phyloP scores from a whole-genome alignment of 2,888 invertebrate species.

The Cheilosia vernalis region DNA sequence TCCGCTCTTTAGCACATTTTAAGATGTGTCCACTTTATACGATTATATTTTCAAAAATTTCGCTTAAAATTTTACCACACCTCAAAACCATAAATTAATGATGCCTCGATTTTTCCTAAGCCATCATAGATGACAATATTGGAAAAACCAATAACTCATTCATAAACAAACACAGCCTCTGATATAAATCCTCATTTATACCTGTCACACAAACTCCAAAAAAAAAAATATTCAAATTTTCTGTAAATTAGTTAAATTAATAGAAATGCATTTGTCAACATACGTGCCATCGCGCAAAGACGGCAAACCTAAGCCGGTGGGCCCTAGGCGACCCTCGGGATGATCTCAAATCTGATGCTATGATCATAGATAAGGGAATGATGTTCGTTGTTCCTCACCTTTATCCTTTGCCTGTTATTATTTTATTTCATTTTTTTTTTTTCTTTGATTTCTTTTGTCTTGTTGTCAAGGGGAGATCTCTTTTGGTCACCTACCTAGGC shows the following conservation, averaged over 20 bases:
- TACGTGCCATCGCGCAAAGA: conserved; percentile 45
- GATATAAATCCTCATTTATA: conserved; percentile 58
- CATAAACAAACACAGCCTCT: conserved; percentile 36
- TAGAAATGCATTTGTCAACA: conserved; percentile 74
- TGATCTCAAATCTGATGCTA: conserved; percentile 69
- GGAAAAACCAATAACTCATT: conserved; percentile 31
- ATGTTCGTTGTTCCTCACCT: conserved; percentile 63
- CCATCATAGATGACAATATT: background rate
- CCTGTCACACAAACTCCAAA: conserved; percentile 54
- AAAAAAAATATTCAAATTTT: conserved; percentile 57
- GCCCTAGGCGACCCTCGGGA: conserved; percentile 14
- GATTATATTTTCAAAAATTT: too few relatives aligned
- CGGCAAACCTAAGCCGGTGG: conserved; percentile 24
- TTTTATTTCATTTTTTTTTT: conserved; percentile 55
- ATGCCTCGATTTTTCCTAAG: background rate
- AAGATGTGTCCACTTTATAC: too few relatives aligned
- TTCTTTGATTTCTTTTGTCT: conserved; percentile 66
- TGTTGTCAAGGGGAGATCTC: conserved; percentile 54
- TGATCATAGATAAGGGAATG: conserved; percentile 61
- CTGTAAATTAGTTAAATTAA: conserved; percentile 72
- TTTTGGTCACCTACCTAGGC: conserved; percentile 62
- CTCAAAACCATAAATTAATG: background rate
- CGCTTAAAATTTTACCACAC: too few relatives aligned
- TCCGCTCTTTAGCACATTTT: too few relatives aligned
- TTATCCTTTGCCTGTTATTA: conserved; percentile 59